phyloP scores from a whole-genome alignment of 2,113 vertebrate genomes.

The Cyanistes caeruleus region DNA sequence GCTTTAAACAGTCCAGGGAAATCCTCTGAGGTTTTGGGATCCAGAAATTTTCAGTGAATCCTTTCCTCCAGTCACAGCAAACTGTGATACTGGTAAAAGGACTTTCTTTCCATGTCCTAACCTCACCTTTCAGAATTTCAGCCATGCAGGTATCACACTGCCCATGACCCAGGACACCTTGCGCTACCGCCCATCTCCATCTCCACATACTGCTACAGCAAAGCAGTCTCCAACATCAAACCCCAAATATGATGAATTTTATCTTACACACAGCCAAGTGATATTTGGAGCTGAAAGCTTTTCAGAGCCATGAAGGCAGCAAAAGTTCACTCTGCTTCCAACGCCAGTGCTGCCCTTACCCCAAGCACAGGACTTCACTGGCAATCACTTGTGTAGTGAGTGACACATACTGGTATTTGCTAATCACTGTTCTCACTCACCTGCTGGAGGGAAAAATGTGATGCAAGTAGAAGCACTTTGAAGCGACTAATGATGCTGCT shows the following conservation, averaged over 20 bases:
- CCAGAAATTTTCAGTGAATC: not conserved
- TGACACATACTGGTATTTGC: not conserved
- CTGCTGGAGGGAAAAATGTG: constrained; percentile 54
- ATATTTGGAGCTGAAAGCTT: not conserved
- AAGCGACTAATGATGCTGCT: constrained; percentile 63
- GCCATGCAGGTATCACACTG: not conserved
- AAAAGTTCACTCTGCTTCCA: not conserved
- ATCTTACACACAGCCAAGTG: not conserved
- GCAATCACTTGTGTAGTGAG: not conserved
- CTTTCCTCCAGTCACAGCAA: not conserved
- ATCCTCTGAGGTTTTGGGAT: not conserved
- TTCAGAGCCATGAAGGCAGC: not conserved
- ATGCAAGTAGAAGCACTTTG: constrained; percentile 58
- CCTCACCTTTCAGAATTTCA: not conserved
- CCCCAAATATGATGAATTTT: not conserved
- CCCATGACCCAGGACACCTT: not conserved
- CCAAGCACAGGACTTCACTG: not conserved
- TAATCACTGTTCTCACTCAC: constrained; percentile 40
- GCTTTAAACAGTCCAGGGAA: not conserved
- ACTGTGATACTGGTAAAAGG: not conserved
- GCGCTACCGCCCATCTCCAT: not conserved
- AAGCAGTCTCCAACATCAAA: not conserved
- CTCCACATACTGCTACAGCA: not conserved
- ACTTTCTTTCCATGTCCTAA: not conserved
- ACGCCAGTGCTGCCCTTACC: not conserved